Base-by-base conservation (phyloP, 2,113 vertebrate species). In the Colius striatus region DNA sequence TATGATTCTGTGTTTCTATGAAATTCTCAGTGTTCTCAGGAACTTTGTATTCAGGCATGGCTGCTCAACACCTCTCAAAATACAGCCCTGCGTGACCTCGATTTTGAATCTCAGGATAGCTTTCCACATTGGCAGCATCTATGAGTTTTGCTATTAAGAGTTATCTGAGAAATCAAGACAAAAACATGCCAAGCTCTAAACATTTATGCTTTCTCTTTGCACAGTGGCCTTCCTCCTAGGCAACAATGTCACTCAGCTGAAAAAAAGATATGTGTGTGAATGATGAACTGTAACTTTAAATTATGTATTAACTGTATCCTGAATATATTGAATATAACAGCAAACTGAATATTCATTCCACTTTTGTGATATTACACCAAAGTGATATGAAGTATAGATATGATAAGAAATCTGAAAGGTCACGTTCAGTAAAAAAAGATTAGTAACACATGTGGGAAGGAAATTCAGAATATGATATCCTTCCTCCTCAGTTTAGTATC, bases 241-340 rank as follows among this genome's bases (percentile, higher is more conserved):
- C 96, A 96, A 48, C 90, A 76, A 97, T 57, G 50, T 97, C 48
- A 97, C 90, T 8, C 71, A 94, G 45, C 95, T 95, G 83, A 98
- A 95, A 84, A 97, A 94, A 98, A 96, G 89, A 97, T 51, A 16
- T 96, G 81, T 94, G 87, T 45, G 94, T 96, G 45, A 99, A 98
- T 77, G 97, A 98, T 82, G 97, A 98, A 61, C 78, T 98, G 97
- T 98, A 97, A 96, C 98, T 98, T 82, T 77, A 78, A 65, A 51
- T 8, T 51, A 14, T n/a, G 23, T 4, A 1, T 47, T 90, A 66
- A 73, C 4, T 51, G 70, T 17, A 66, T 3, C 36, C 29, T 45
- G 20, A 51, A 53, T 62, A 81, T 60, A 71, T 14, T 75, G 65
- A 63, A 51, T 68, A 34, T 13, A 89, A n/a, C 20, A 86, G 29